phyloP scores from a whole-genome alignment of 2,797 vertebrate genomes.

The Tolypeutes matacus region DNA sequence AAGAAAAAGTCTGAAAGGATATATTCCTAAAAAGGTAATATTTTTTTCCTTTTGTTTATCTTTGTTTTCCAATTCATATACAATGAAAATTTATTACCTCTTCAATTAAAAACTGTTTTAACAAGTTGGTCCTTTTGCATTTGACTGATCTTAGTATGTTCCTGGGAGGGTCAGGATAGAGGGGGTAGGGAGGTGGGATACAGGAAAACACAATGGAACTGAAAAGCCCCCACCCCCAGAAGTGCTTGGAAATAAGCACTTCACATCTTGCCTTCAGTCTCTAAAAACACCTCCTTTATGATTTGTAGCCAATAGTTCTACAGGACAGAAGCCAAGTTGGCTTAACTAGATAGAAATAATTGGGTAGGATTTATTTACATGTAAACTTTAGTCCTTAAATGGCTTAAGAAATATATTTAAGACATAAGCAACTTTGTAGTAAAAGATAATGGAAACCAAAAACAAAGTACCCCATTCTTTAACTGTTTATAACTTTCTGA shows the following conservation, averaged over 20 bases:
- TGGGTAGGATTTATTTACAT: neutral
- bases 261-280: neutral
- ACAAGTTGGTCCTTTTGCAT: neutral
- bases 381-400: constrained; percentile 36
- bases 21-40: neutral
- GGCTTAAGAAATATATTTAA: constrained; percentile 44
- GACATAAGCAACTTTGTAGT: constrained; percentile 53
- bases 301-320: neutral
- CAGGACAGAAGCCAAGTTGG: neutral
- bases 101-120: constrained; percentile 39
- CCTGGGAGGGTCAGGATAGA: neutral
- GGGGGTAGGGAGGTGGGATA: neutral
- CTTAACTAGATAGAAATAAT: constrained; percentile 27
- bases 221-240: too few relatives aligned
- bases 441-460: constrained; percentile 22
- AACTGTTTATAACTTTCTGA: neutral
- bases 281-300: neutral
- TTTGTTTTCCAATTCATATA: neutral
- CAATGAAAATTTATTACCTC: neutral
- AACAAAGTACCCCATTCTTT: neutral
- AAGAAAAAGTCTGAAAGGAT: constrained; percentile 22
- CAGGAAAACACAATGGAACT: neutral
- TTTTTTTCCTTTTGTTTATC: neutral
- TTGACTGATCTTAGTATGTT: neutral
- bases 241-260: neutral